phyloP scores from a whole-genome alignment of 1,140 invertebrate species.

The Drosophila santomea region DNA sequence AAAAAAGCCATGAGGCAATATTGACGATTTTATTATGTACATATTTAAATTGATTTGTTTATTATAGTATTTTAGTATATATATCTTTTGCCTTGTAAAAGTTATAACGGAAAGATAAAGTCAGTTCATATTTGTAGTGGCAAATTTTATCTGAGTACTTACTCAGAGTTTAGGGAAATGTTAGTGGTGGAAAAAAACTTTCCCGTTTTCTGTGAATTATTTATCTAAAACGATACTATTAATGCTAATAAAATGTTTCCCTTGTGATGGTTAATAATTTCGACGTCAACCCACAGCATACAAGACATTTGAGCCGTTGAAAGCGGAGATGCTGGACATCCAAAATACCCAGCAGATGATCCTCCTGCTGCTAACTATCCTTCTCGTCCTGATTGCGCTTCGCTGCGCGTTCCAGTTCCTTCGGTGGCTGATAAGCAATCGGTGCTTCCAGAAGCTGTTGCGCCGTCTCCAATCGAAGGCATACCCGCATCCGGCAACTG shows the following conservation, averaged over 20 bases:
- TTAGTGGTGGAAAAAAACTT: too few relatives aligned
- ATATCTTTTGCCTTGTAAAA: neutral
- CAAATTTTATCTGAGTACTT: neutral
- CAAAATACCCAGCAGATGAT: constrained; percentile 59
- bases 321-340: constrained; percentile 64
- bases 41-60: neutral
- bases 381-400: constrained; percentile 54
- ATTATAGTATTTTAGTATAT: neutral
- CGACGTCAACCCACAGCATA: constrained; percentile 37
- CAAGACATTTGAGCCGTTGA: constrained; percentile 59
- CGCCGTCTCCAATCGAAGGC: constrained; percentile 43
- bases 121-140: neutral
- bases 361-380: constrained; percentile 60
- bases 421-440: constrained; percentile 57
- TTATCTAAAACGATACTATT: too few relatives aligned
- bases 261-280: neutral
- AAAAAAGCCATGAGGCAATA: neutral
- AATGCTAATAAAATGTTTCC: too few relatives aligned
- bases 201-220: too few relatives aligned
- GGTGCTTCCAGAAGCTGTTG: constrained; percentile 43
- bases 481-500: constrained; percentile 31
- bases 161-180: too few relatives aligned
- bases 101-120: neutral
- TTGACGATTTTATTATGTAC: neutral
- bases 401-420: constrained; percentile 54